Conservation (phyloP, 2,113 vertebrate genomes). For the Neomonachus schauinslandi region DNA sequence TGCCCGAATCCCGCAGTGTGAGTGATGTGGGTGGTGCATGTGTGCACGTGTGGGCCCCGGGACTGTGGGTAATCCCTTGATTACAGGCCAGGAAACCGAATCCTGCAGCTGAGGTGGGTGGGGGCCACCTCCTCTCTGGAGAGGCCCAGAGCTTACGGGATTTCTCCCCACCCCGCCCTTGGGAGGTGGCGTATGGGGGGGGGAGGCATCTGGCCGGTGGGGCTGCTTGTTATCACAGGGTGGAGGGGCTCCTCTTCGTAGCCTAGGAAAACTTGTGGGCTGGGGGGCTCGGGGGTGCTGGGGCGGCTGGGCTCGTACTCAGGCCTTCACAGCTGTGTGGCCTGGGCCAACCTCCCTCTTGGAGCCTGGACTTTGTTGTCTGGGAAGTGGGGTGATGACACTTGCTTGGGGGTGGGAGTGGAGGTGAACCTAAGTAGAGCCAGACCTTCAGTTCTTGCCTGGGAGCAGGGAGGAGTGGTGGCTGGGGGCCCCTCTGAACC, state of each 20-base stretch:
- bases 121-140: not conserved
- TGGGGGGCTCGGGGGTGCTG: not conserved
- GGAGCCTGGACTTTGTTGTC: not conserved
- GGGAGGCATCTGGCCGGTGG: not conserved
- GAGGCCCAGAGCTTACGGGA: not conserved
- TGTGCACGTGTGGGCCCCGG: not conserved
- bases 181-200: not conserved
- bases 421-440: no score
- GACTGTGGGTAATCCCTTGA: not conserved
- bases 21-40: not conserved
- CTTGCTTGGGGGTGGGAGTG: not conserved
- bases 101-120: rapidly evolving
- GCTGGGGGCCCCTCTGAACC: not conserved
- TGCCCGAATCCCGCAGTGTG: rapidly evolving
- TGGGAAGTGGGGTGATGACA: not conserved
- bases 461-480: not conserved
- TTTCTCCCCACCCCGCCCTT: not conserved
- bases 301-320: not conserved
- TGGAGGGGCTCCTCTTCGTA: not conserved
- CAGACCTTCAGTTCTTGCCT: no score
- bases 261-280: not conserved
- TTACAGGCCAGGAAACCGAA: not conserved
- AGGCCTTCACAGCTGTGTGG: rapidly evolving
- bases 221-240: not conserved
- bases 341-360: not conserved